phyloP scores from a whole-genome alignment of 2,113 vertebrate species.

The Smithornis capensis region DNA sequence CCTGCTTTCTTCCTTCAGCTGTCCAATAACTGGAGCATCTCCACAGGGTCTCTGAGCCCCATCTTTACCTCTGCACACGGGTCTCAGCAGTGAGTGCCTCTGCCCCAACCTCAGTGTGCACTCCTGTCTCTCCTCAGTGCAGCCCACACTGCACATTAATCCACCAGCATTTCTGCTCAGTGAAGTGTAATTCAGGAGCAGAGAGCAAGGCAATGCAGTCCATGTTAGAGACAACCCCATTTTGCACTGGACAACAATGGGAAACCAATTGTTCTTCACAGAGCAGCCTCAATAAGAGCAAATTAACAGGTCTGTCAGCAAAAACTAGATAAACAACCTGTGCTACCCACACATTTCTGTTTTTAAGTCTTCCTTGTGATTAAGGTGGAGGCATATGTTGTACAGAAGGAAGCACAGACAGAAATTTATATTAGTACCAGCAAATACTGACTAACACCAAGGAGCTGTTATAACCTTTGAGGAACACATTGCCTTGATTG shows the following conservation, averaged over 20 bases:
- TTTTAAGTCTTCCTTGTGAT: not conserved
- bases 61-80: not conserved
- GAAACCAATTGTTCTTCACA: not conserved
- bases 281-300: not conserved
- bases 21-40: not conserved
- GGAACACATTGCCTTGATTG: not conserved
- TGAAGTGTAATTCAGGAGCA: not conserved
- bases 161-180: not conserved
- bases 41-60: not conserved
- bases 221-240: not conserved
- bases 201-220: not conserved
- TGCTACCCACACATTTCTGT: not conserved
- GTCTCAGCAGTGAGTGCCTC: not conserved
- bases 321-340: not conserved
- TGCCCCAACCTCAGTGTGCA: not conserved
- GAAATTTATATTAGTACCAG: not conserved
- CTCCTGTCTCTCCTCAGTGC: not conserved
- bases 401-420: not conserved
- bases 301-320: not conserved
- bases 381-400: not conserved
- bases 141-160: not conserved
- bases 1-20: not conserved
- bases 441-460: not conserved
- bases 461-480: not conserved
- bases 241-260: not conserved